phyloP scores from a whole-genome alignment of 1,140 invertebrate genomes.

The Thalassaphorura encarpata region DNA sequence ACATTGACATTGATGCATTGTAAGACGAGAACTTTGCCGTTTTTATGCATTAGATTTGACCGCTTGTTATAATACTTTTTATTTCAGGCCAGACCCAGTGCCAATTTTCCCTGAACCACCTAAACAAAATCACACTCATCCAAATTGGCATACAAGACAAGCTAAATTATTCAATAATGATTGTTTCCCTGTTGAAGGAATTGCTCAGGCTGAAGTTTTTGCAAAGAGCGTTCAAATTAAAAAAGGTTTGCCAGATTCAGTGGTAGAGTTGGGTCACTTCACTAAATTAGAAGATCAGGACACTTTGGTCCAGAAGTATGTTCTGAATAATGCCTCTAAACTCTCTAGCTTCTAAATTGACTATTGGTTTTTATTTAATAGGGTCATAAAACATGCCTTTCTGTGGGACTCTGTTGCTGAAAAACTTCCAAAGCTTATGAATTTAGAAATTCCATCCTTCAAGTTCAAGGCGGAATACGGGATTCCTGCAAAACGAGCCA shows the following conservation, averaged over 20 bases:
- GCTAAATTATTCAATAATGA: constrained; percentile 49
- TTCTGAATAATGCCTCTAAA: constrained; percentile 34
- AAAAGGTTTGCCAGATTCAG: constrained; percentile 46
- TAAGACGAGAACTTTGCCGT: constrained; percentile 5
- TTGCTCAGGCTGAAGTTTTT: constrained; percentile 58
- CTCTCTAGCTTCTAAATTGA: constrained; percentile 4
- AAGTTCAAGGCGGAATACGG: constrained; percentile 60
- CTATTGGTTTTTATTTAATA: constrained; percentile 28
- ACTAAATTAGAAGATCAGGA: constrained; percentile 34
- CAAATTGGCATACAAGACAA: constrained; percentile 50
- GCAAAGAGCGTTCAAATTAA: constrained; percentile 60
- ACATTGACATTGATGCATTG: constrained; percentile 21
- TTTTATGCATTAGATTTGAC: too few species aligned
- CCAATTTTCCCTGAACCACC: constrained; percentile 21
- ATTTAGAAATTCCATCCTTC: constrained; percentile 55
- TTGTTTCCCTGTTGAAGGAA: constrained; percentile 57
- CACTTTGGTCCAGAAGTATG: constrained; percentile 39
- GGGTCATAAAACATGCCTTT: constrained; percentile 55
- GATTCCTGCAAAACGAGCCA: constrained; percentile 54
- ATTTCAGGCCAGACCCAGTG: constrained; percentile 10
- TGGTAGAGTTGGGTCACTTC: constrained; percentile 38
- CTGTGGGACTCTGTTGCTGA: constrained; percentile 67
- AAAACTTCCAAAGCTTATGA: constrained; percentile 59
- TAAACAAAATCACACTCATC: constrained; percentile 44
- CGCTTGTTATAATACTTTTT: constrained; percentile 6